These are phyloP conservation scores for Danio rerio DNA, from an alignment of 2,113 vertebrate genomes.

Conservation along the genomic window DNA sequence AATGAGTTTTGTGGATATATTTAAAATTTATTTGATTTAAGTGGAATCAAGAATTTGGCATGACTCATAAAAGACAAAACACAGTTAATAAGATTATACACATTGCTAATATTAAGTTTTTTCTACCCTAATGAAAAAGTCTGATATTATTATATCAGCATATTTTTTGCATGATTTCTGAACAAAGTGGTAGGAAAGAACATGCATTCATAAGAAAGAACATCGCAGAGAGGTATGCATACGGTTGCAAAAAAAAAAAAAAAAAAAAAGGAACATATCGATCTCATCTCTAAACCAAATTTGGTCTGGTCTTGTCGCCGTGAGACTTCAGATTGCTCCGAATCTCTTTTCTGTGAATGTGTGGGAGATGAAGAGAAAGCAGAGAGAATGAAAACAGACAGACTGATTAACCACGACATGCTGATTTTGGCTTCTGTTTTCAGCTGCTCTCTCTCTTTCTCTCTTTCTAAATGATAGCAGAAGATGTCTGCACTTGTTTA, in stretches of 20 bases:
- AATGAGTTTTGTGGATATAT: too few species aligned
- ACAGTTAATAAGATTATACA: too few species aligned
- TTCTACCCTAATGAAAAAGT: too few species aligned
- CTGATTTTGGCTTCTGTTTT: conserved; percentile 42
- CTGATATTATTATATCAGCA: too few species aligned
- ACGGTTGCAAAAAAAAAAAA: neutral
- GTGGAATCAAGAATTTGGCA: too few species aligned
- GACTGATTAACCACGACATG: conserved; percentile 30
- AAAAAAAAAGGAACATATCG: neutral
- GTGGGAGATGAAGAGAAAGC: neutral
- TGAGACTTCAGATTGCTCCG: neutral
- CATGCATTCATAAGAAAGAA: too few species aligned
- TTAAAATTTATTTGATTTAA: too few species aligned
- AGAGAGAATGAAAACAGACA: conserved; percentile 20
- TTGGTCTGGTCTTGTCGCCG: neutral
- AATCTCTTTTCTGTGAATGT: neutral
- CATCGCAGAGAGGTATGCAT: neutral
- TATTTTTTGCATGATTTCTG: too few species aligned
- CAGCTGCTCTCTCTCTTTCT: conserved; percentile 1
- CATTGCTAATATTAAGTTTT: too few species aligned
- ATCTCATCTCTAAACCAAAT: conserved; percentile 9
- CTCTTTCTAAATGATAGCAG: conserved; percentile 30
- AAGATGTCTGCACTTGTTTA: conserved; percentile 41
- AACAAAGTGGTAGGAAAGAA: too few species aligned
- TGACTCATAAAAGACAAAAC: too few species aligned